Conservation (phyloP, 2,113 vertebrate genomes). For the Sterrhoptilus dennistouni region DNA sequence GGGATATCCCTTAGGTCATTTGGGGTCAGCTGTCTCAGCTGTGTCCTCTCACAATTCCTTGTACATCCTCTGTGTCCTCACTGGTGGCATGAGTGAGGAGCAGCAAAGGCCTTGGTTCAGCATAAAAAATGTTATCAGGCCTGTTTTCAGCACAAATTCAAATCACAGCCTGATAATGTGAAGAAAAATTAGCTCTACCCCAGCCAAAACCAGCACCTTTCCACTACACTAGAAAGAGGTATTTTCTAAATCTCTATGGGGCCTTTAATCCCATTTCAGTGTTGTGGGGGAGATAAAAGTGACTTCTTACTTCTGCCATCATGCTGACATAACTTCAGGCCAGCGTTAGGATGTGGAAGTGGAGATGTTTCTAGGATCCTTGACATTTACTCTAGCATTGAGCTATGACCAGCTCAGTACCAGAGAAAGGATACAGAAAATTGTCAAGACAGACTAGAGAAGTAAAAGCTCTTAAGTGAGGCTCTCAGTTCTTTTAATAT, state of each 20-base stretch:
- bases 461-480: background rate
- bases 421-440: background rate
- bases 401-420: background rate
- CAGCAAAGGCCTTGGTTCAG: background rate
- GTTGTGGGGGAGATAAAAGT: background rate
- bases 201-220: background rate
- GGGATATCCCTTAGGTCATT: background rate
- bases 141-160: background rate
- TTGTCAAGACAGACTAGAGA: background rate
- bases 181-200: background rate
- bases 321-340: background rate
- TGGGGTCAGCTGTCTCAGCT: background rate
- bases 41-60: background rate
- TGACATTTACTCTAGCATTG: background rate
- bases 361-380: background rate
- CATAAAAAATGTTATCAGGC: background rate
- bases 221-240: background rate
- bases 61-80: rapidly evolving
- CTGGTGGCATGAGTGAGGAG: rapidly evolving
- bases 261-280: background rate
- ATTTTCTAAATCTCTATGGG: background rate
- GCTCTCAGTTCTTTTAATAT: background rate
- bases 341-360: background rate
- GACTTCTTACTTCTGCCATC: background rate
- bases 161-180: rapidly evolving